Conservation (phyloP, 2,888 invertebrate species). For the Melanostoma scalare region DNA sequence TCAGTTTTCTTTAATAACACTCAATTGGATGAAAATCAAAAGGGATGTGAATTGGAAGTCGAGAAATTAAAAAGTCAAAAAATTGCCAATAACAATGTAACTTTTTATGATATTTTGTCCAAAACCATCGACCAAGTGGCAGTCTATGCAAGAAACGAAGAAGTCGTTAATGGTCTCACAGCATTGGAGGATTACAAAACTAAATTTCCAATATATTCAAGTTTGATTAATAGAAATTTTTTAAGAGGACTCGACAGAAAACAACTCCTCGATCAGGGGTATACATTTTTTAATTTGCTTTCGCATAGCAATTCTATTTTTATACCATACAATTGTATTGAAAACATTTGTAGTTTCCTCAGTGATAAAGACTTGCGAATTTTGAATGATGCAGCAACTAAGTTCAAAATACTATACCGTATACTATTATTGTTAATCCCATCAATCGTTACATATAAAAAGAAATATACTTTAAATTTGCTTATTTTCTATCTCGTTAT, state of each 20-base stretch:
- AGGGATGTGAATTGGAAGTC: conserved; percentile 13
- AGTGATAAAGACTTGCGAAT: conserved; percentile 18
- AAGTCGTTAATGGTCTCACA: background rate
- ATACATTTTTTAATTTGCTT: conserved; percentile 17
- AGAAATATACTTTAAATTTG: no score
- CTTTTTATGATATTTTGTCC: conserved; percentile 33
- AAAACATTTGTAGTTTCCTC: conserved; percentile 24
- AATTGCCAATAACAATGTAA: conserved; percentile 5
- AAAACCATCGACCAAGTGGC: conserved; percentile 5
- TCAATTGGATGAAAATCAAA: background rate
- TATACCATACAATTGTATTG: conserved; percentile 12
- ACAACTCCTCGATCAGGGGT: conserved; percentile 1
- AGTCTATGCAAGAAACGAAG: conserved; percentile 10
- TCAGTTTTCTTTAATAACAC: background rate
- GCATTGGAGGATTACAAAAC: background rate
- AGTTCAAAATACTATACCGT: no score
- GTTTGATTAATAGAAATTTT: conserved; percentile 10
- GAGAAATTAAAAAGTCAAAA: conserved; percentile 2
- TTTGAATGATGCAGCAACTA: background rate
- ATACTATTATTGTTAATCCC: no score
- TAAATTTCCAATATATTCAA: conserved; percentile 13
- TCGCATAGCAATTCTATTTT: background rate
- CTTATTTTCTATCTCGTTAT: no score
- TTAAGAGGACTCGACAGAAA: background rate
- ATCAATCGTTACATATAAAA: no score